Percentiles rank a stretch among this genome's conserved stretches.
Conservation (phyloP, 1,140 invertebrate species). For the Calephelis nemesis region DNA sequence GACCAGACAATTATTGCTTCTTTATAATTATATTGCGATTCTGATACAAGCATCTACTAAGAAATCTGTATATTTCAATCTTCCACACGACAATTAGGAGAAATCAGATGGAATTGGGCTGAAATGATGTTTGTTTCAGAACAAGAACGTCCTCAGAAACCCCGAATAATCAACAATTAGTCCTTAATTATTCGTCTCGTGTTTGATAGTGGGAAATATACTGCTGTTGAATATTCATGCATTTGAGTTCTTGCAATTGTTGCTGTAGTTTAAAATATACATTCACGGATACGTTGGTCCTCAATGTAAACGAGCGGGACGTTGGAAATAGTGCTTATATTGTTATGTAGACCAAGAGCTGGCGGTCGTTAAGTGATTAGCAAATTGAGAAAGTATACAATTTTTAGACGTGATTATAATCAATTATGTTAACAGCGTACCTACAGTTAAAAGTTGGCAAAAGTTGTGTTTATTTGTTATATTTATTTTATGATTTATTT, state of each 20-base stretch:
- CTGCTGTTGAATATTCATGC: constrained; percentile 30
- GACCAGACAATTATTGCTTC: no score
- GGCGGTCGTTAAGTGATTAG: neutral
- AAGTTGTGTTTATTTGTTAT: no score
- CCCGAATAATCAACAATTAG: neutral
- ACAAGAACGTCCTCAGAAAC: neutral
- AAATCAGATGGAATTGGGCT: no score
- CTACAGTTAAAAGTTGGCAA: no score
- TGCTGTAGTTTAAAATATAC: constrained; percentile 30
- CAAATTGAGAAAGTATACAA: neutral
- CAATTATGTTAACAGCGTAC: neutral
- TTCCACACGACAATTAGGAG: no score
- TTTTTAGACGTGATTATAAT: neutral
- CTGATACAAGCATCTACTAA: no score
- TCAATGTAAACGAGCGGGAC: constrained; percentile 22
- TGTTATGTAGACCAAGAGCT: constrained; percentile 8
- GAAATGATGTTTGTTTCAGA: no score
- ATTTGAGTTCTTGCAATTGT: constrained; percentile 27
- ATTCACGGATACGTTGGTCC: neutral
- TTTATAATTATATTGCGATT: no score
- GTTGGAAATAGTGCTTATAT: constrained; percentile 4
- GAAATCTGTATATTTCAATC: no score
- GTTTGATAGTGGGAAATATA: constrained; percentile 13
- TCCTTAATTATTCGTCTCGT: neutral
- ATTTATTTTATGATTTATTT: no score